Evolutionary conservation across 2,113 vertebrate species (phyloP), one percentile per base, ranked within the genome.

Genomic region (Rana temporaria): DNA sequence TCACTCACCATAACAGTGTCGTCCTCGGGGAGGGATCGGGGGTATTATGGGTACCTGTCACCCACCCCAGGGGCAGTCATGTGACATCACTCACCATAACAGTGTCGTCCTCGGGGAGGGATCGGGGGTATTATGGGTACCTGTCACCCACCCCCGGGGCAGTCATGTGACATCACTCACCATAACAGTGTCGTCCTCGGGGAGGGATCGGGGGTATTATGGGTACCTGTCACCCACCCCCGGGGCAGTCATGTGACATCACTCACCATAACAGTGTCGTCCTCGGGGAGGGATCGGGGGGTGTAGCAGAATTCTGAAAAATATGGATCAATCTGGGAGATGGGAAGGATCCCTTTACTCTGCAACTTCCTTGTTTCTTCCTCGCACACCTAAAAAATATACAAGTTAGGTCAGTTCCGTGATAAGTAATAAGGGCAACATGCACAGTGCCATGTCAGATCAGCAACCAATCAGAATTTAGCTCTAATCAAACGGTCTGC

Each of bases 331-430:
- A 98, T 96, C 79, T 90, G 89, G 0, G 85, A 84, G 38, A 96
- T 95, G 0, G 94, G 91, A 20, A 94, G 92, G n/a, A 98, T 92
- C 8, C 95, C 96, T 0, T 88, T 88, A 0, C 90, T 90, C 76
- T 98, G 93, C 55, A 98, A 91, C 73, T 96, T 97, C 22, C 88
- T 88, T 74, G 97, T 96, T 77, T 99, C 97, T 8, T 99, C 98
- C 0, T 97, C 96, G 0, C 95, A 97, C 2, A 99, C 97, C 97
- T 98, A 85, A 4, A 68, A 32, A 14, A 12, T 17, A 62, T 59
- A 56, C n/a, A 0, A 16, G 9, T 15, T 0, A 8, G 24, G 15
- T 72, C 4, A 72, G 24, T 56, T 42, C 4, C 1, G 57, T 60
- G 57, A 9, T 2, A 42, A 42, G 9, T 42, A 6, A 3, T 9